Evolutionary conservation across 2,888 invertebrate genomes (phyloP), one percentile per base, ranked within the genome.

Genomic region (Malacosoma neustria): DNA sequence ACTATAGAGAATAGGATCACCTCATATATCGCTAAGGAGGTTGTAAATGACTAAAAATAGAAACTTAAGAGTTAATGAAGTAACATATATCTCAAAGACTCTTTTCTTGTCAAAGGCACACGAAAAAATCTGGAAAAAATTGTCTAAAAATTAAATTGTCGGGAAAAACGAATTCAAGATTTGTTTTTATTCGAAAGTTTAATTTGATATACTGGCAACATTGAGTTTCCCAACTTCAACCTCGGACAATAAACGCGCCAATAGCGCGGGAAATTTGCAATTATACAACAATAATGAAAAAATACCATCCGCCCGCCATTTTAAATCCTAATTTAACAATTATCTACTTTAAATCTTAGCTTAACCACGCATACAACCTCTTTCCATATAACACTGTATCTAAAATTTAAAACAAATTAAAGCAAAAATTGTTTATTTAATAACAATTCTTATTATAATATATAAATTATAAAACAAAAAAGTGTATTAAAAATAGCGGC

Each of bases 261-360:
- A 41, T 38, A 15, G 42, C 68, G 71, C 76, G 76, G 77, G 79
- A 79, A 76, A 67, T 57, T 39, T 34, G 36, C 57, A 61, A 76
- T 75, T 72, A 57, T 53, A 48, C 22, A 22, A 22, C 22, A 22
- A 22, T 22, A 22, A 22, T 48, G 52, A 68, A 72, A 72, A 68
- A 71, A 54, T 41, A 31, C 39, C 51, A 60, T 58, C 65, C 64
- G 57, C 60, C 67, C 69, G 70, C 63, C 59, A 62, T 57, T 61
- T 68, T 61, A 51, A 54, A 46, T 46, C n/a, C n/a, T n/a, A n/a
- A 41, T 42, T 33, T 33, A 45, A 54, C 54, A 61, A 51, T 46
- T 35, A 11, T 36, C 39, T 32, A 35, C 11, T 30, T 37, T 35
- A 36, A 33, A 34, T 41, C 11, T 29, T 14, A 5, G 14, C 30